Conservation (phyloP, 1,140 invertebrate genomes). For the Lepidurus apus region DNA sequence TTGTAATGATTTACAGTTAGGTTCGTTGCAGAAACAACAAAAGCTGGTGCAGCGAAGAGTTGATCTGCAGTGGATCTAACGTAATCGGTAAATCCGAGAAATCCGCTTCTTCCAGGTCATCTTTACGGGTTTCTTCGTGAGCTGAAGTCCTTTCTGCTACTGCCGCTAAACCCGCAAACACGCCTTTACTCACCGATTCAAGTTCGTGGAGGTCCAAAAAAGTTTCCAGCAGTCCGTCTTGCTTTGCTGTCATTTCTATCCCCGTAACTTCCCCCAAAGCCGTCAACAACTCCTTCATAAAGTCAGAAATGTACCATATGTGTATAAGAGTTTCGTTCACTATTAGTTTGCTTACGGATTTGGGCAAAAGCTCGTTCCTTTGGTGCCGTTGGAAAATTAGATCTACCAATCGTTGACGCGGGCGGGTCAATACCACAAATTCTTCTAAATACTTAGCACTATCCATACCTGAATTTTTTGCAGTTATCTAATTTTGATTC, state of each 20-base stretch:
- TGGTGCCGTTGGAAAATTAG: slow-evolving; percentile 24
- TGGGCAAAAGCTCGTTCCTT: not conserved
- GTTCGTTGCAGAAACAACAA: slow-evolving; percentile 12
- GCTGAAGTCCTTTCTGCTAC: slow-evolving; percentile 24
- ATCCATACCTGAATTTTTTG: slow-evolving; percentile 10
- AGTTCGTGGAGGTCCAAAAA: not conserved
- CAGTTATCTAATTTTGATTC: not conserved
- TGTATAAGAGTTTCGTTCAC: too few species aligned
- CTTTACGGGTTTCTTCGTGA: slow-evolving; percentile 10
- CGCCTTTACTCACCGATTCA: not conserved
- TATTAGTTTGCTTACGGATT: not conserved
- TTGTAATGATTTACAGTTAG: not conserved
- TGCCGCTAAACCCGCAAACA: slow-evolving; percentile 27
- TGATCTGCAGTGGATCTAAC: slow-evolving; percentile 11
- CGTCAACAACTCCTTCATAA: not conserved
- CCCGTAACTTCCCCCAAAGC: not conserved
- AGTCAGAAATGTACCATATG: not conserved
- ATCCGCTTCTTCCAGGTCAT: slow-evolving; percentile 31
- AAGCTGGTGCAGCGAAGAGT: not conserved
- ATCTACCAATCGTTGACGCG: slow-evolving; percentile 26
- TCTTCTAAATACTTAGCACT: slow-evolving; percentile 23
- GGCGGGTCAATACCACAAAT: slow-evolving; percentile 28
- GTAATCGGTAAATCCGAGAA: slow-evolving; percentile 23
- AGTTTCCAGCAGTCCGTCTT: not conserved
- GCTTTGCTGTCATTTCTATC: not conserved